These are phyloP conservation scores for Sebastes cheni DNA, from an alignment of 2,797 vertebrate species.

Conservation along the genomic window DNA sequence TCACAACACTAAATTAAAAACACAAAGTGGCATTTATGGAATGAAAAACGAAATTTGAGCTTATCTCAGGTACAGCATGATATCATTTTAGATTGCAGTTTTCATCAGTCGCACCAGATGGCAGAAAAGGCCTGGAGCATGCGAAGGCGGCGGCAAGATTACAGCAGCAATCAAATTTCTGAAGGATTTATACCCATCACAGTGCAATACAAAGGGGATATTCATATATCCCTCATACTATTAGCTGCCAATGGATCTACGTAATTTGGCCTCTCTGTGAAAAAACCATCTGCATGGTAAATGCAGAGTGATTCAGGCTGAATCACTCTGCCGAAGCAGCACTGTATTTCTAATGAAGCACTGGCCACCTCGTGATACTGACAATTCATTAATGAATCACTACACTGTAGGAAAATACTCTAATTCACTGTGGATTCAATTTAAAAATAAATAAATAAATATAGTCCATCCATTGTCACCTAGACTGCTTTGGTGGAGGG, in stretches of 20 bases:
- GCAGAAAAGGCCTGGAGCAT: constrained; percentile 77
- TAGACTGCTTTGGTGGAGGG: not conserved
- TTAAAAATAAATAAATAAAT: not conserved
- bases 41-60: constrained; percentile 17
- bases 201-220: constrained; percentile 58
- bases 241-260: constrained; percentile 64
- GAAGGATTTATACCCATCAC: constrained; percentile 64
- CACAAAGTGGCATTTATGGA: constrained; percentile 18
- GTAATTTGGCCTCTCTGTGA: constrained; percentile 65
- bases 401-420: constrained; percentile 33
- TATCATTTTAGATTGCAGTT: constrained; percentile 72
- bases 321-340: constrained; percentile 43
- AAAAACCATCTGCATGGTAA: constrained; percentile 66
- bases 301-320: constrained; percentile 58
- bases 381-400: constrained; percentile 60
- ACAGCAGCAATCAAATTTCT: constrained; percentile 61
- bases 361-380: constrained; percentile 28
- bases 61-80: constrained; percentile 37
- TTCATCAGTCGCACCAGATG: constrained; percentile 75
- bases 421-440: constrained; percentile 33
- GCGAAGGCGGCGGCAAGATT: constrained; percentile 1
- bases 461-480: not conserved
- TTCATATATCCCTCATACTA: constrained; percentile 67
- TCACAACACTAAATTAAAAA: constrained; percentile 26
- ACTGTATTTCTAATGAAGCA: constrained; percentile 55